These are phyloP conservation scores for Axinella damicornis DNA, from an alignment of 37 sponge, comb jelly and placozoan genomes.

Conservation along the genomic window DNA sequence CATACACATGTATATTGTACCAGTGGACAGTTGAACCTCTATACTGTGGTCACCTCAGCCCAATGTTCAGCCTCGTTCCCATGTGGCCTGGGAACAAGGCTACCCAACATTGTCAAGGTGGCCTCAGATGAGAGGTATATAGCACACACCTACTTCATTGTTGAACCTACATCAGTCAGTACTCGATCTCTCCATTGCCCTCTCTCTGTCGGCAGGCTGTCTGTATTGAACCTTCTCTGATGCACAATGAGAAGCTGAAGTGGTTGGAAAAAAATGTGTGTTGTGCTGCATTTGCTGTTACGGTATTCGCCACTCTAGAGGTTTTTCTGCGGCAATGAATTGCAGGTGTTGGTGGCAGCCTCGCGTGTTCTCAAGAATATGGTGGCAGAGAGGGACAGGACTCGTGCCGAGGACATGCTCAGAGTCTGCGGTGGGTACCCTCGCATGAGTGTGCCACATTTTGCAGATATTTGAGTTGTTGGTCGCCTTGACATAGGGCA, in stretches of 20 bases:
- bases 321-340: too few species aligned
- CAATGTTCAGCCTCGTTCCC: too few species aligned
- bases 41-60: too few species aligned
- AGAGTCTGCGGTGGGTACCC: slow-evolving; percentile 43
- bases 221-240: slow-evolving; percentile 38
- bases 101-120: too few species aligned
- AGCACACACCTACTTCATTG: too few species aligned
- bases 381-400: slow-evolving; percentile 29
- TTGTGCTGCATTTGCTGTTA: too few species aligned
- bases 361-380: slow-evolving; percentile 40
- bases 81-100: too few species aligned
- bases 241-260: slow-evolving; percentile 38
- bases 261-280: slow-evolving; percentile 56
- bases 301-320: too few species aligned
- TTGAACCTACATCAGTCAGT: not conserved
- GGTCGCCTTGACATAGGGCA: not conserved
- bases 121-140: too few species aligned
- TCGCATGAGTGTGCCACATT: too few species aligned
- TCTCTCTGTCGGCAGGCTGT: slow-evolving; percentile 33
- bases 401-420: slow-evolving; percentile 57
- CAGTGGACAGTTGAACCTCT: too few species aligned
- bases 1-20: too few species aligned
- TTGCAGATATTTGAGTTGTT: not conserved
- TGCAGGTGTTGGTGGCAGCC: slow-evolving; percentile 52
- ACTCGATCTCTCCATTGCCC: not conserved